A percentile compares a stretch with the other conserved stretches of the same genome.
These are phyloP conservation scores for Petroica traversi DNA, from an alignment of 2,113 vertebrate genomes.

Conservation along the genomic window DNA sequence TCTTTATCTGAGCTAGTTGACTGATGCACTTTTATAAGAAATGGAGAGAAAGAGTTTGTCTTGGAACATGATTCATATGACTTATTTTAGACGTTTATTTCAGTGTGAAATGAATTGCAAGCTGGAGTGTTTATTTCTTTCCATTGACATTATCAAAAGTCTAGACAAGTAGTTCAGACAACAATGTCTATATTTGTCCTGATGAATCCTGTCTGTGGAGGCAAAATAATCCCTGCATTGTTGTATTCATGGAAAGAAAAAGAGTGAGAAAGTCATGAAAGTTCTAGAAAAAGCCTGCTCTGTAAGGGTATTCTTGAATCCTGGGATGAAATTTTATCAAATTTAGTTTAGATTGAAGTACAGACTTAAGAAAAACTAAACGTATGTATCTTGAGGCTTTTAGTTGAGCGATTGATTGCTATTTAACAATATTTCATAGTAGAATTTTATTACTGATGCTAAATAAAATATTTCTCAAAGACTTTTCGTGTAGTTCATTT, in stretches of 20 bases:
- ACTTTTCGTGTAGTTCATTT: not conserved
- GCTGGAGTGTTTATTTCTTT: not conserved
- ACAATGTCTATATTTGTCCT: not conserved
- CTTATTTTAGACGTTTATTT: slow-evolving; percentile 25
- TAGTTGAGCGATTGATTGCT: not conserved
- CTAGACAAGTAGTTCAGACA: not conserved
- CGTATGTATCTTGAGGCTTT: not conserved
- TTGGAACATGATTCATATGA: not conserved
- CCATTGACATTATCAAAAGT: not conserved
- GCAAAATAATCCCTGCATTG: not conserved
- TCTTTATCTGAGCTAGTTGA: not conserved
- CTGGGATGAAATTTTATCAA: not conserved
- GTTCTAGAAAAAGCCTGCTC: not conserved
- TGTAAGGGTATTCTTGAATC: not conserved
- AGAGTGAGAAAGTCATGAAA: not conserved
- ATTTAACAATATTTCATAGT: not conserved
- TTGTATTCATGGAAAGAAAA: not conserved
- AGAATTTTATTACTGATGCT: not conserved
- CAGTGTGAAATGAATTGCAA: not conserved
- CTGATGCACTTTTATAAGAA: not conserved
- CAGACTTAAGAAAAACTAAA: not conserved
- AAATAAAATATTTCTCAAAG: not conserved
- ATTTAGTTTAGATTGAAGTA: not conserved
- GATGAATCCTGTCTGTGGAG: not conserved
- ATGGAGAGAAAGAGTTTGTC: not conserved